phyloP scores from a whole-genome alignment of 2,797 vertebrate species.

The Distichodus sexfasciatus region DNA sequence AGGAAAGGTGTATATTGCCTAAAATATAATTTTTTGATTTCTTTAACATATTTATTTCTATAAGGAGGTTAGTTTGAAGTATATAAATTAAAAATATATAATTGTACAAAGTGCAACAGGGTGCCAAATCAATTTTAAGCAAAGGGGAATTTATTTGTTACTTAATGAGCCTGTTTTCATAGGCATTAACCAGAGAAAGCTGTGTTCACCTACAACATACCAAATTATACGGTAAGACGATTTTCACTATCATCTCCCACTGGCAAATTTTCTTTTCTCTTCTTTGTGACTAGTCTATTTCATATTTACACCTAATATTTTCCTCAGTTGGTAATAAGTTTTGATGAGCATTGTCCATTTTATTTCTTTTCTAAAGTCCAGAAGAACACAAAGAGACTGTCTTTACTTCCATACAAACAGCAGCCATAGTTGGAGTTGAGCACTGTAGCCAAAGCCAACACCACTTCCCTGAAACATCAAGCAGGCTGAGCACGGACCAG shows the following conservation, averaged over 20 bases:
- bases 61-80: no score
- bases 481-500: not conserved
- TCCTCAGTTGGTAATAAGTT: not conserved
- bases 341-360: not conserved
- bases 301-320: not conserved
- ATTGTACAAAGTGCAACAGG: not conserved
- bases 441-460: not conserved
- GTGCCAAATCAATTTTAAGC: not conserved
- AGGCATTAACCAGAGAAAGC: not conserved
- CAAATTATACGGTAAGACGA: not conserved
- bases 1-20: not conserved
- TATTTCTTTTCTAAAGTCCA: not conserved
- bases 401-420: not conserved
- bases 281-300: not conserved
- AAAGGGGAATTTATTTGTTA: no score
- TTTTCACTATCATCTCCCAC: not conserved
- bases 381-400: not conserved
- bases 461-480: not conserved
- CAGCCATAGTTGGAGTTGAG: not conserved
- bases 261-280: not conserved
- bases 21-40: no score
- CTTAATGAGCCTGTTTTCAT: not conserved
- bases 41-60: no score
- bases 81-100: not conserved
- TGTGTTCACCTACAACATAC: not conserved